phyloP scores from a whole-genome alignment of 30 jellyfish, hydroid and myxozoan genomes.

The Hydractinia echinata region DNA sequence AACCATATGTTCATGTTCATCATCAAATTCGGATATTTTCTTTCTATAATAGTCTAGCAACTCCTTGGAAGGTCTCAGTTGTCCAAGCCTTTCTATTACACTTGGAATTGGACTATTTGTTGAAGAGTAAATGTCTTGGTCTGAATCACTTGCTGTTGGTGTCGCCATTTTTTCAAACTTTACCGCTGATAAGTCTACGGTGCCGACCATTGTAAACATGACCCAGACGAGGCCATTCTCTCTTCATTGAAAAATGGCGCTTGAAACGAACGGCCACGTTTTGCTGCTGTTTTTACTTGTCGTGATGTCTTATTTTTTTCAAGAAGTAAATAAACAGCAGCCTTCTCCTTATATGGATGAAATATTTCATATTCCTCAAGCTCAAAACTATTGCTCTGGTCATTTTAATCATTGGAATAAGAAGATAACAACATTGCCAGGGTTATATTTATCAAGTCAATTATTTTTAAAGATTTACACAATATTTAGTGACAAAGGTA shows the following conservation, averaged over 20 bases:
- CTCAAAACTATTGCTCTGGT: constrained; percentile 56
- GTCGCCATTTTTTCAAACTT: background rate
- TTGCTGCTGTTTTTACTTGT: background rate
- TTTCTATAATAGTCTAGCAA: constrained; percentile 77
- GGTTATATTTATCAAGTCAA: constrained; percentile 56
- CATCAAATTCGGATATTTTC: constrained; percentile 77
- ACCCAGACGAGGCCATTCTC: background rate
- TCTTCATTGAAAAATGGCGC: constrained; percentile 2
- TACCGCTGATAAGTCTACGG: background rate
- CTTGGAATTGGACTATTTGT: constrained; percentile 54
- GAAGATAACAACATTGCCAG: constrained; percentile 85
- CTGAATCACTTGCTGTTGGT: background rate
- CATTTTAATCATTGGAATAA: constrained; percentile 58
- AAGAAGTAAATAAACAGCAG: constrained; percentile 21
- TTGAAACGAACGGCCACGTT: background rate
- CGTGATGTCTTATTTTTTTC: constrained; percentile 26
- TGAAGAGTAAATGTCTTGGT: constrained; percentile 12
- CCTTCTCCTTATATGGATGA: constrained; percentile 80
- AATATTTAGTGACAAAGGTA: background rate
- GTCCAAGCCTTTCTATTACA: constrained; percentile 76
- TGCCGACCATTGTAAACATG: background rate
- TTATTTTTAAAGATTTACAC: constrained; percentile 28
- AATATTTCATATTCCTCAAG: constrained; percentile 78
- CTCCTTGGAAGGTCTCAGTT: constrained; percentile 84
- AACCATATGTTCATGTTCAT: constrained; percentile 72